Conservation (phyloP, 2,888 invertebrate species). For the Sinohyriopsis cumingii region DNA sequence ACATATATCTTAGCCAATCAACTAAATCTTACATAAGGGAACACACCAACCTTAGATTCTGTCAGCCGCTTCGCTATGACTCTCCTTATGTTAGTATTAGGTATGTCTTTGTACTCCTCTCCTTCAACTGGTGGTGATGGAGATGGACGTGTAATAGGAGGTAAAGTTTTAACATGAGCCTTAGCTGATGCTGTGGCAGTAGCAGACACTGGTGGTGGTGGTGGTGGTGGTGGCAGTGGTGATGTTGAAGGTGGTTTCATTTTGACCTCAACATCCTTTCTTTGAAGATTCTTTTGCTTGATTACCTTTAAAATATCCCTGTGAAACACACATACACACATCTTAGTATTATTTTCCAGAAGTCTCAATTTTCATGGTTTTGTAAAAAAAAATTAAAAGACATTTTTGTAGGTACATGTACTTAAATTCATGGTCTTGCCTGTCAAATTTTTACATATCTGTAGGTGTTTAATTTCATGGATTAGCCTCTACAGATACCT, state of each 20-base stretch:
- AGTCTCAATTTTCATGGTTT: too few species aligned
- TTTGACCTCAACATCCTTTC: constrained; percentile 23
- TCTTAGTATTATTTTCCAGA: too few species aligned
- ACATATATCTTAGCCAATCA: neutral
- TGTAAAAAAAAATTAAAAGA: too few species aligned
- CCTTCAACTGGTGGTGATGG: constrained; percentile 20
- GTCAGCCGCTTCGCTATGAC: constrained; percentile 79
- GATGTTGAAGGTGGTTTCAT: constrained; percentile 4
- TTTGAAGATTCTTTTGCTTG: constrained; percentile 51
- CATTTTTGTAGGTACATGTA: too few species aligned
- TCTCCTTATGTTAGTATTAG: constrained; percentile 77
- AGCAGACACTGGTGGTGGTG: constrained; percentile 25
- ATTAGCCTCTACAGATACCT: too few species aligned
- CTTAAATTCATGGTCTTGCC: too few species aligned
- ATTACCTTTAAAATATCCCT: constrained; percentile 66
- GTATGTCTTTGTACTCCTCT: constrained; percentile 73
- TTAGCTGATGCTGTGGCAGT: constrained; percentile 40
- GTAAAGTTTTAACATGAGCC: constrained; percentile 6
- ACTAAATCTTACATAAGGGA: constrained; percentile 9
- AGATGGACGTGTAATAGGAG: neutral
- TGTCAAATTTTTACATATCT: too few species aligned
- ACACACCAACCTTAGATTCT: constrained; percentile 75
- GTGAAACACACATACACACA: constrained; percentile 7
- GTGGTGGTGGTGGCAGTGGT: constrained; percentile 42
- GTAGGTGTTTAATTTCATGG: too few species aligned